Percentiles rank a stretch among this genome's conserved stretches.
phyloP scores from a whole-genome alignment of 2,113 vertebrate genomes.

The Psammodynastes pulverulentus region DNA sequence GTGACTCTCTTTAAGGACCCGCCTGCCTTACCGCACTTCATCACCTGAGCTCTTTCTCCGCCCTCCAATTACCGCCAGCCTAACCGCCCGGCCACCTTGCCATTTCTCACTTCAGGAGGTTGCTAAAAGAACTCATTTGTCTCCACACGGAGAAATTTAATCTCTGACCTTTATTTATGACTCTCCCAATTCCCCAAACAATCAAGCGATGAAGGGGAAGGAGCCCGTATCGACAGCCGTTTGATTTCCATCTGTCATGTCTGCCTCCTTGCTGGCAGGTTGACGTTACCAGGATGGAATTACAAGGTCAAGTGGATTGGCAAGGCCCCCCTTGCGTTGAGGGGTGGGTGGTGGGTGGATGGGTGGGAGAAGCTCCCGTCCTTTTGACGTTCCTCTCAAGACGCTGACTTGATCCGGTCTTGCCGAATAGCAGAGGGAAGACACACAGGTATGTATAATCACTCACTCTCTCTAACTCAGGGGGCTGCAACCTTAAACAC shows the following conservation, averaged over 20 bases:
- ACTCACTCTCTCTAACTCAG: slow-evolving; percentile 5
- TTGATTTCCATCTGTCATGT: slow-evolving; percentile 36
- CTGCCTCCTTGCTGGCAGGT: slow-evolving; percentile 29
- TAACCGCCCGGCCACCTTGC: neutral
- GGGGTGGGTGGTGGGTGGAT: neutral
- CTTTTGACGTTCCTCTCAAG: slow-evolving; percentile 42
- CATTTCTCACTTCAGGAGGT: neutral
- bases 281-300: slow-evolving; percentile 37
- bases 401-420: slow-evolving; percentile 48
- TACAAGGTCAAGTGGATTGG: slow-evolving; percentile 63
- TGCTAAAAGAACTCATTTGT: slow-evolving; percentile 40
- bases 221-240: slow-evolving; percentile 34
- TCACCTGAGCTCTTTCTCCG: slow-evolving; percentile 7
- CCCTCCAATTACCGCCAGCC: neutral
- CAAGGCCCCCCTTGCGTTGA: neutral
- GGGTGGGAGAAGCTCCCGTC: slow-evolving; percentile 46
- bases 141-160: slow-evolving; percentile 60
- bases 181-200: slow-evolving; percentile 61
- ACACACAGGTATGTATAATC: slow-evolving; percentile 40
- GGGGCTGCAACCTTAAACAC: too few species aligned
- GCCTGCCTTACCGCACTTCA: neutral
- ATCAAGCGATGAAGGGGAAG: slow-evolving; percentile 57
- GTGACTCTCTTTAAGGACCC: neutral
- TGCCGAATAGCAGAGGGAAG: slow-evolving; percentile 28
- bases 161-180: slow-evolving; percentile 71